Base-by-base conservation (phyloP, 2,888 invertebrate genomes). In the Monoplex corrugatus region DNA sequence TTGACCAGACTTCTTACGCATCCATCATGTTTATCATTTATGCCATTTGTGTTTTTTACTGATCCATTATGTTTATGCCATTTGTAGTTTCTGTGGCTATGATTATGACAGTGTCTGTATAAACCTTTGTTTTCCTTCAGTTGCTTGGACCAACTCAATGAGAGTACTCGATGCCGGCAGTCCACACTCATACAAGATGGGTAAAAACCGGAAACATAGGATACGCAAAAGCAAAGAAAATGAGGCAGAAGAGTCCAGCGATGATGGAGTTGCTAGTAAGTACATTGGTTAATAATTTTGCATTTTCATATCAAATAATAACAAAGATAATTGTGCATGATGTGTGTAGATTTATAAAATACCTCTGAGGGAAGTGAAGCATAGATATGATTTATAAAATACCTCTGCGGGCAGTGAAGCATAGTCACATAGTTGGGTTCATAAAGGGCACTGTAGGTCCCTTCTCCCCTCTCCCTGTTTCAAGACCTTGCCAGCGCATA, bases 121-220 rank as follows among this genome's bases (percentile, higher is more conserved):
- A 72, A 10, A 8, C 23, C 8, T 40, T 32, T 43, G 40, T 28
- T 43, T 43, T 43, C n/a, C 40, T 43, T 6, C 78, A 43, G 78
- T 80, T 80, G 3, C 78, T 32, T 80, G 40, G 78, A 80, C 78
- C 78, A 43, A 43, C 78, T 80, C 78, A 43, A 80, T 80, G 78
- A 80, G 78, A 80, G 78, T 80, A 32, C 78, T 80, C 23, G 78
- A 80, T 43, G 78, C 78, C 19, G 78, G 40, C 78, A 80, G 40
- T 43, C 40, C 23, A 40, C 78, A 80, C 75, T 89, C 92, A 80
- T 93, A 93, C 88, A 93, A 91, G 84, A 94, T 94, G 94, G 94
- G 93, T 88, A 94, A 94, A 91, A 95, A 93, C 82, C 92, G 92
- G 89, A 94, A 94, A 91, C 94, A 94, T 91, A 93, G 93, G 91